phyloP scores from a whole-genome alignment of 2,797 vertebrate species.

The Tenualosa thibaudeaui region DNA sequence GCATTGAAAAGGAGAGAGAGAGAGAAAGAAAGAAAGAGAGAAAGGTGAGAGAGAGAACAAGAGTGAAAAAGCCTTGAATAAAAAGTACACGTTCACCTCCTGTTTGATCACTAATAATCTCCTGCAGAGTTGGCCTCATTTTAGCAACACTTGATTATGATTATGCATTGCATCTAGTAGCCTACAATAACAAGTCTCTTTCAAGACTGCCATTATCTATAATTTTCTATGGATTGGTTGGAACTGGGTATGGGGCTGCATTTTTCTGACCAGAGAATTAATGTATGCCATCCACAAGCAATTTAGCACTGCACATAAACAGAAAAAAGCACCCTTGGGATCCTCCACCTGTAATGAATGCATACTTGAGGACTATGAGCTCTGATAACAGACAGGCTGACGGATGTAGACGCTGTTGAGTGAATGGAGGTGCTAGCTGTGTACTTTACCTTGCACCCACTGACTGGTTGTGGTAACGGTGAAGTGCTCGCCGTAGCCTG shows the following conservation, averaged over 20 bases:
- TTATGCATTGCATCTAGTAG: not conserved
- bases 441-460: conserved; percentile 89
- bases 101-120: conserved; percentile 30
- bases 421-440: not conserved
- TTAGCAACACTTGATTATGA: conserved; percentile 33
- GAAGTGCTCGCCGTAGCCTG: conserved; percentile 81
- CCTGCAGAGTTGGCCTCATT: conserved; percentile 25
- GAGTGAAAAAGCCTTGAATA: not conserved
- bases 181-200: not conserved
- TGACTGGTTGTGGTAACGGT: conserved; percentile 84
- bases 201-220: not conserved
- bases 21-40: not conserved
- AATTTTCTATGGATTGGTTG: not conserved
- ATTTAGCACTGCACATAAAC: not conserved
- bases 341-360: not conserved
- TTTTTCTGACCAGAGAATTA: not conserved
- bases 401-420: not conserved
- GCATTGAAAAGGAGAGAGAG: not conserved
- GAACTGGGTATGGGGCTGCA: not conserved
- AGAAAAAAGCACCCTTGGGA: not conserved
- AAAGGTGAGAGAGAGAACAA: not conserved
- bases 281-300: not conserved
- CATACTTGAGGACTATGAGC: not conserved
- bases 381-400: not conserved
- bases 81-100: conserved; percentile 26